Evolutionary conservation across 1,140 invertebrate genomes (phyloP).

Genomic region (Drosophila albomicans): DNA sequence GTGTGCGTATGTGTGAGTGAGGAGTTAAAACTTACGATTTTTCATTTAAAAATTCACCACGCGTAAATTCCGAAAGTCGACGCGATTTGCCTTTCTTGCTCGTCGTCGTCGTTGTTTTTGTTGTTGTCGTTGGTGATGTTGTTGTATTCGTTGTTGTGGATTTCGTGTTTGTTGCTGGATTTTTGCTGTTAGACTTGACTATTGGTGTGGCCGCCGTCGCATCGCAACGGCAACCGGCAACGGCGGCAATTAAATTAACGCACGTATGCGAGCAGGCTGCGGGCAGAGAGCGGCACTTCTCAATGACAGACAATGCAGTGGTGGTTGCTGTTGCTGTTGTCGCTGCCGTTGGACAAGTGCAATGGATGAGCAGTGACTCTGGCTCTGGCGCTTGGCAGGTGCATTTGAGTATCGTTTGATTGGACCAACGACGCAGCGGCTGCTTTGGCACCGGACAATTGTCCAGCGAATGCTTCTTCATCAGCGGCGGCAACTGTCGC

Average conservation of each 20-base stretch:
- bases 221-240: slow-evolving; percentile 32
- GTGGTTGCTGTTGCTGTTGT: slow-evolving; percentile 3
- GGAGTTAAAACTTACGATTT: slow-evolving; percentile 81
- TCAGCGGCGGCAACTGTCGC: slow-evolving; percentile 22
- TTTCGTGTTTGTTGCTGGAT: slow-evolving; percentile 40
- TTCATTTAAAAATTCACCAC: slow-evolving; percentile 85
- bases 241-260: slow-evolving; percentile 36
- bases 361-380: slow-evolving; percentile 32
- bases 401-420: slow-evolving; percentile 74
- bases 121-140: slow-evolving; percentile 20
- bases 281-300: slow-evolving; percentile 65
- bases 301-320: slow-evolving; percentile 50
- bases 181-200: slow-evolving; percentile 46
- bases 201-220: slow-evolving; percentile 35
- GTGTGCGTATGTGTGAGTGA: slow-evolving; percentile 20
- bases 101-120: slow-evolving; percentile 21
- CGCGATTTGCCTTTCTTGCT: slow-evolving; percentile 84
- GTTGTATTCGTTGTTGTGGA: slow-evolving; percentile 22
- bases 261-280: slow-evolving; percentile 36
- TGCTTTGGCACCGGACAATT: slow-evolving; percentile 49
- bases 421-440: slow-evolving; percentile 73
- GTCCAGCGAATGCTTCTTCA: slow-evolving; percentile 67
- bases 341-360: slow-evolving; percentile 36
- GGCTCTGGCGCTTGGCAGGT: slow-evolving; percentile 52
- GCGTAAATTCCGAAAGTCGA: slow-evolving; percentile 85